Percentiles rank a stretch among this genome's conserved stretches.
These are phyloP conservation scores for Drosophila kepulauana DNA, from an alignment of 1,140 invertebrate species.

Conservation along the genomic window DNA sequence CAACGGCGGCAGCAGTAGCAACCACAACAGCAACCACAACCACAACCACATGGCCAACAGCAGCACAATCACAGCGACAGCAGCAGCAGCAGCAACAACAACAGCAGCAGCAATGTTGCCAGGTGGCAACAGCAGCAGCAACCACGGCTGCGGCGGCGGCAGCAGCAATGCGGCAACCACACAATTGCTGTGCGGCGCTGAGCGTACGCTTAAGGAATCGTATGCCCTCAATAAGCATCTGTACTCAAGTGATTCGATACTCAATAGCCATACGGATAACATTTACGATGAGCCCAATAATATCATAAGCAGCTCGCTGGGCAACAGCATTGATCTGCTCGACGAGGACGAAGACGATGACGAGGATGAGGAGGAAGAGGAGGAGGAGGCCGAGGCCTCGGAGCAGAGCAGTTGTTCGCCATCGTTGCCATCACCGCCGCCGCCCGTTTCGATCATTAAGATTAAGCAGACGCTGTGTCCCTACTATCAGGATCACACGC, in stretches of 20 bases:
- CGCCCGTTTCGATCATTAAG: slow-evolving; percentile 70
- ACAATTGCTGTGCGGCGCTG: slow-evolving; percentile 21
- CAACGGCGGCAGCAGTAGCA: slow-evolving; percentile 2
- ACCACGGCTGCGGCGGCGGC: background rate
- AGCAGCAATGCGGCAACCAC: background rate
- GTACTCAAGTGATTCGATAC: slow-evolving; percentile 81
- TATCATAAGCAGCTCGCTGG: slow-evolving; percentile 76
- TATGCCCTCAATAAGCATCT: slow-evolving; percentile 81
- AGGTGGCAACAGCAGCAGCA: background rate
- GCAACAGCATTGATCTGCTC: slow-evolving; percentile 73
- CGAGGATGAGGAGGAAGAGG: slow-evolving; percentile 43
- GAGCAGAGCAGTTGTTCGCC: slow-evolving; percentile 72
- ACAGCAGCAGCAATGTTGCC: too few species aligned
- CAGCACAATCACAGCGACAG: background rate
- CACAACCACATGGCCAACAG: background rate
- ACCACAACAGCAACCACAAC: background rate
- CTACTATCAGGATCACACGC: slow-evolving; percentile 79
- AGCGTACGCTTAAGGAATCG: slow-evolving; percentile 68
- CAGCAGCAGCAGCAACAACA: slow-evolving; percentile 6
- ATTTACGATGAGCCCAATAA: slow-evolving; percentile 84
- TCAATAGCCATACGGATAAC: slow-evolving; percentile 82
- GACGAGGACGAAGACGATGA: slow-evolving; percentile 60
- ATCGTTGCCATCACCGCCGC: slow-evolving; percentile 68
- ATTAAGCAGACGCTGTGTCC: slow-evolving; percentile 77
- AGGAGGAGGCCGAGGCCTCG: slow-evolving; percentile 58